These are phyloP conservation scores for Mythimna ferrago DNA, from an alignment of 2,888 invertebrate genomes.

Conservation along the genomic window DNA sequence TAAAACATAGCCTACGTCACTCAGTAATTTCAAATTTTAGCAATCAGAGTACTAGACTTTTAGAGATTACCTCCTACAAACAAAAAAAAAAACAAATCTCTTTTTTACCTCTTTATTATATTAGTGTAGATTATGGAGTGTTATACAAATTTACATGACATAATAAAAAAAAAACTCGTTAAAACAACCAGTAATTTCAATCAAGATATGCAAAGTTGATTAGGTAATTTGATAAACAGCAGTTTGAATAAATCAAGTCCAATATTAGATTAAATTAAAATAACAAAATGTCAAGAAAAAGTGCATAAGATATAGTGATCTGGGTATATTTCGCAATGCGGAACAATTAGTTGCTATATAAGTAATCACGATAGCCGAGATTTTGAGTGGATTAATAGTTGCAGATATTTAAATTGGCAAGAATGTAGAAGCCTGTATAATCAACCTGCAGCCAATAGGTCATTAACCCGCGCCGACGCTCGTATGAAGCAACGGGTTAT, in stretches of 20 bases:
- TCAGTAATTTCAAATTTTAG: no score
- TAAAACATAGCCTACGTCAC: no score
- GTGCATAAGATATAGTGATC: neutral
- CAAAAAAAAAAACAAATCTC: no score
- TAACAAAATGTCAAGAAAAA: conserved; percentile 26
- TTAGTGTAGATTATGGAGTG: no score
- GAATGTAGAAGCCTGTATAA: conserved; percentile 29
- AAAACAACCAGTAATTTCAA: conserved; percentile 13
- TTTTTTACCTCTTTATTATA: no score
- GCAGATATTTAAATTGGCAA: conserved; percentile 44
- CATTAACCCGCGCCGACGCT: conserved; percentile 29
- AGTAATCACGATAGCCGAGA: conserved; percentile 28
- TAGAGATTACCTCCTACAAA: no score
- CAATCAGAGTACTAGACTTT: no score
- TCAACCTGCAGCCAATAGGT: conserved; percentile 33
- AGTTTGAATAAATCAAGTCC: conserved; percentile 8
- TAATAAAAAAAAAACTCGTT: conserved; percentile 18
- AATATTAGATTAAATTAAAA: conserved; percentile 8
- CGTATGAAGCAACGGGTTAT: conserved; percentile 35
- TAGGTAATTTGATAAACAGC: conserved; percentile 8
- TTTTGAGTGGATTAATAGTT: conserved; percentile 25
- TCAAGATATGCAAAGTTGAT: conserved; percentile 13
- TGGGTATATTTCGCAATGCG: conserved; percentile 41
- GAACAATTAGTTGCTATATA: conserved; percentile 40
- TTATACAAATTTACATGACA: conserved; percentile 11